Evolutionary conservation across 2,113 vertebrate species (phyloP), one percentile per base, ranked within the genome.

Genomic region (Ophiodon elongatus): DNA sequence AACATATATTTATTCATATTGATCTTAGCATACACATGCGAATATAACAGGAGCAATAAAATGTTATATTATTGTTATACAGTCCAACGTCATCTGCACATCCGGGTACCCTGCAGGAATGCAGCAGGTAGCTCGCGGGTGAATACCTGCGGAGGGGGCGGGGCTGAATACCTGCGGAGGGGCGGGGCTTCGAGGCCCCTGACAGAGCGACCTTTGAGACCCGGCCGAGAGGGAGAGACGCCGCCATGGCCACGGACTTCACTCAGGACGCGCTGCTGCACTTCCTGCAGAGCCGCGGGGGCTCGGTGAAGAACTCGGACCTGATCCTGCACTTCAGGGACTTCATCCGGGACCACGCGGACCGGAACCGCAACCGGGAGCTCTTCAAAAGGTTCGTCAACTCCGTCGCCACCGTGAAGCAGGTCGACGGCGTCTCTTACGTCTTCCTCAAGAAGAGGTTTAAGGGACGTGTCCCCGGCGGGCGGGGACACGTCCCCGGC

Each of bases 321-420:
- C 81, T 99, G 79, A 84, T 98, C 47, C 81, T 77, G 1, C 97
- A 98, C 94, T 99, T 97, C 89, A 91, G 67, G 57, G 1, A 27
- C 54, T 98, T 97, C 45, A 85, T 99, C 25, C 96, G 96, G 19
- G 75, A 95, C 4, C 91, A 95, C 5, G 85, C 82, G 69, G 90
- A 96, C 91, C 93, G 86, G 54, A 90, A 87, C 73, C 94, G 85
- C 47, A 96, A 97, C 92, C 95, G 98, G 19, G 97, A 98, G 37
- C 90, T 91, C 39, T 99, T 99, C 86, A 99, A 99, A 83, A 95
- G 90, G 88, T 97, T 96, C 33, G 97, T 99, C 56, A 99, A 99
- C 91, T 92, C 97, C 0, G 89, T 99, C 90, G 98, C 98, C 14
- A 96, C 96, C 33, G 98, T 98, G 68, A 93, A 69, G 50, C 96